Conservation (phyloP, 1,140 invertebrate species). For the Zaprionus camerounensis region DNA sequence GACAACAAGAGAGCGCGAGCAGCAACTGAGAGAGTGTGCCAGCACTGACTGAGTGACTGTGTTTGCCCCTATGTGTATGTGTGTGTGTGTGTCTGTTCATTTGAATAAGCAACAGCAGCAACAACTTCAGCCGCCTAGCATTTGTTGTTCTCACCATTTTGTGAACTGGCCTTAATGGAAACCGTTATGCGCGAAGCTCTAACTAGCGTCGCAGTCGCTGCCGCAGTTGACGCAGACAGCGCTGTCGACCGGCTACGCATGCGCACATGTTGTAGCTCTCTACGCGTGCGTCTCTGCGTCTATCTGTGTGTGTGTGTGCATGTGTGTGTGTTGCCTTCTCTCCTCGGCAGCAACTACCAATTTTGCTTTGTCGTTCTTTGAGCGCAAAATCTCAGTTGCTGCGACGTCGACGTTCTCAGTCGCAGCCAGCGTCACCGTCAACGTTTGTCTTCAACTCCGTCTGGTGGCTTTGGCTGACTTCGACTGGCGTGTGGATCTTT, state of each 20-base stretch:
- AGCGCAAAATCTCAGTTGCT: constrained; percentile 58
- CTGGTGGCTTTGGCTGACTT: constrained; percentile 60
- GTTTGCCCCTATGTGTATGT: not conserved
- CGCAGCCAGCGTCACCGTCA: constrained; percentile 26
- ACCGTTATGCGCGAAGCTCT: constrained; percentile 75
- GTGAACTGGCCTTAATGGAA: constrained; percentile 82
- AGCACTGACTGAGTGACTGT: not conserved
- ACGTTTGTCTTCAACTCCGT: constrained; percentile 56
- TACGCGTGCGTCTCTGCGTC: constrained; percentile 19
- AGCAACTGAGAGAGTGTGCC: constrained; percentile 31
- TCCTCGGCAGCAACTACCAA: constrained; percentile 46
- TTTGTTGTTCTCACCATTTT: constrained; percentile 67
- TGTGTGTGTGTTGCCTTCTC: constrained; percentile 18
- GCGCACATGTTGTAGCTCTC: constrained; percentile 66
- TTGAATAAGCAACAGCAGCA: constrained; percentile 70
- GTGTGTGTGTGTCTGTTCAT: constrained; percentile 54
- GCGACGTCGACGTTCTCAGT: not conserved
- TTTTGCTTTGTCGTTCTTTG: constrained; percentile 73
- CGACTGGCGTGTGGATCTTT: constrained; percentile 72
- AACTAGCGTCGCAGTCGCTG: constrained; percentile 38
- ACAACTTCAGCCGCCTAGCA: constrained; percentile 49
- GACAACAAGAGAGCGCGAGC: constrained; percentile 54
- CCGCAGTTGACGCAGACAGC: constrained; percentile 26
- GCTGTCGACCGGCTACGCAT: constrained; percentile 63
- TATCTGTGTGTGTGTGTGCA: constrained; percentile 17